These are phyloP conservation scores for Lasioglossum villosulum DNA, from an alignment of 2,888 invertebrate species.

Conservation along the genomic window DNA sequence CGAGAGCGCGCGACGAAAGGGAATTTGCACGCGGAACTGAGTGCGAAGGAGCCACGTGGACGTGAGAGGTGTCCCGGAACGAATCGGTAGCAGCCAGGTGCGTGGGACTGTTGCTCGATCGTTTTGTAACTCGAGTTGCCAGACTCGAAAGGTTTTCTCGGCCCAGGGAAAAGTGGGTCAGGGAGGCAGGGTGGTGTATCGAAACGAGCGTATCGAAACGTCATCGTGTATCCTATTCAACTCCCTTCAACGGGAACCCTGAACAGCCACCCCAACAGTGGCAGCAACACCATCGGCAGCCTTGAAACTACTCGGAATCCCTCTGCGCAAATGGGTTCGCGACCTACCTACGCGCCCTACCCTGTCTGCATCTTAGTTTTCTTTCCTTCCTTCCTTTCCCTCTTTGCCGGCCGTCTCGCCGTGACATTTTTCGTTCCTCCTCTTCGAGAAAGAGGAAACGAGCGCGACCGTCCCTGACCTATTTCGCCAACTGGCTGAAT, in stretches of 20 bases:
- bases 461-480: conserved; percentile 73
- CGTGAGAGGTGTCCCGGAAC: conserved; percentile 18
- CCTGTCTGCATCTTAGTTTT: neutral
- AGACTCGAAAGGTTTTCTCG: conserved; percentile 44
- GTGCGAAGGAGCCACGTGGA: conserved; percentile 20
- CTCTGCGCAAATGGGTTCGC: conserved; percentile 40
- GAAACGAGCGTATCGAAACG: conserved; percentile 38
- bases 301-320: conserved; percentile 35
- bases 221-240: conserved; percentile 44
- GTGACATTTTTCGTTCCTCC: conserved; percentile 55
- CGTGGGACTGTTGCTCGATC: conserved; percentile 28
- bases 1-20: neutral
- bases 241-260: conserved; percentile 36
- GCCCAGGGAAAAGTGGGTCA: conserved; percentile 39
- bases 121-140: conserved; percentile 53
- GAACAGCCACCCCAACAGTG: conserved; percentile 37
- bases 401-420: conserved; percentile 8
- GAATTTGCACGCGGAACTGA: conserved; percentile 5
- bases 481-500: conserved; percentile 71
- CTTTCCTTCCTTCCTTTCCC: neutral
- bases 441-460: conserved; percentile 69
- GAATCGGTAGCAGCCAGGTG: conserved; percentile 39
- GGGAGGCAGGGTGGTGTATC: conserved; percentile 13
- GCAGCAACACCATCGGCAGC: conserved; percentile 15
- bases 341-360: conserved; percentile 47